A percentile compares a stretch with the other conserved stretches of the same genome.
These are phyloP conservation scores for Slavum lentiscoides DNA, from an alignment of 2,888 invertebrate species.

Conservation along the genomic window DNA sequence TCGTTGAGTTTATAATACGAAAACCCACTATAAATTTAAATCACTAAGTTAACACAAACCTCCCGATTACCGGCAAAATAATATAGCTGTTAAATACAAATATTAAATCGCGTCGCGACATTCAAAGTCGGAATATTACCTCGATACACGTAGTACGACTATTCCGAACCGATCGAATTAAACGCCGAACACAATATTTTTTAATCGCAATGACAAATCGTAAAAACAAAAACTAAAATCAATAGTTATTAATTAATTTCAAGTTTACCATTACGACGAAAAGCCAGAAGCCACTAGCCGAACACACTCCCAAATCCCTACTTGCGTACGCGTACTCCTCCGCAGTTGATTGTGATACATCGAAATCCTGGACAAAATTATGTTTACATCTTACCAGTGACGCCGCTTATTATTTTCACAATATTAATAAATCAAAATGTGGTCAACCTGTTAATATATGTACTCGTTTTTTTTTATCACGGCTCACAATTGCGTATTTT, in stretches of 20 bases:
- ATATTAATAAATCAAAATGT: constrained; percentile 1
- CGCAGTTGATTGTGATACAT: background rate
- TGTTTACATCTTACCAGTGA: constrained; percentile 30
- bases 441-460: constrained; percentile 17
- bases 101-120: too few species aligned
- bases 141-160: too few species aligned
- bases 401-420: background rate
- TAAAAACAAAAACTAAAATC: too few species aligned
- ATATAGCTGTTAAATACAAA: background rate
- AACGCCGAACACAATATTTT: too few species aligned
- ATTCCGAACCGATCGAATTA: too few species aligned
- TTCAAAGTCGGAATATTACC: too few species aligned
- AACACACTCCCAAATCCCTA: too few species aligned
- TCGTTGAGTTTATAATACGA: background rate
- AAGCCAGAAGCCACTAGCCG: too few species aligned
- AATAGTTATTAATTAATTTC: too few species aligned
- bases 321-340: too few species aligned
- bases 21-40: background rate
- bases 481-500: background rate
- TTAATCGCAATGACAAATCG: too few species aligned
- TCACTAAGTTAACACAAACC: background rate
- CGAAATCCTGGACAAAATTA: constrained; percentile 9
- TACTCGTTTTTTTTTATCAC: constrained; percentile 10
- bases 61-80: background rate
- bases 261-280: too few species aligned